A percentile compares a stretch with the other conserved stretches of the same genome.
Conservation (phyloP, 92 coral and sea anemone genomes). For the Palythoa caribaeorum region DNA sequence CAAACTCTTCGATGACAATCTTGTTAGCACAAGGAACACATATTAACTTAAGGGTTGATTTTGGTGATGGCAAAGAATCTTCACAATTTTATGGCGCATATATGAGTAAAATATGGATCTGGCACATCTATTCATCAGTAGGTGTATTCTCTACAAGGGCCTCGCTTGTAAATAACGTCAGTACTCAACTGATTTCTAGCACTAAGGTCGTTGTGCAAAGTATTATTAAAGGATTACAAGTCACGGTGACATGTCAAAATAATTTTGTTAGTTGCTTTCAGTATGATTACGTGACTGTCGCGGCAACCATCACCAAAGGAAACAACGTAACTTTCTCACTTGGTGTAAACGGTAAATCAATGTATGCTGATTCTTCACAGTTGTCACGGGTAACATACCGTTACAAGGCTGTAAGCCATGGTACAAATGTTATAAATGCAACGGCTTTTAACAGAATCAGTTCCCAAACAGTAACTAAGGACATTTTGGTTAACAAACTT, state of each 20-base stretch:
- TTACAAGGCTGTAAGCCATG: conserved; percentile 14
- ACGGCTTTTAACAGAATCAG: conserved; percentile 27
- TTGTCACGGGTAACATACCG: not conserved
- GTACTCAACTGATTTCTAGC: not conserved
- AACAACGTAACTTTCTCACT: not conserved
- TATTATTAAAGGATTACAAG: not conserved
- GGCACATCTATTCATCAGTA: not conserved
- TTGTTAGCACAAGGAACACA: conserved; percentile 31
- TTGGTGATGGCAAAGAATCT: not conserved
- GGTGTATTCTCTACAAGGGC: not conserved
- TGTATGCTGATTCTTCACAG: not conserved
- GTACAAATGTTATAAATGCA: not conserved
- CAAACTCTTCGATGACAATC: not conserved
- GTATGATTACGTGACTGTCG: conserved; percentile 15
- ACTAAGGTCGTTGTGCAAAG: not conserved
- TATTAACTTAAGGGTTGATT: not conserved
- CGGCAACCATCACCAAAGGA: conserved; percentile 2
- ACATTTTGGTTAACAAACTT: not conserved
- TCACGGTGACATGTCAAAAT: not conserved
- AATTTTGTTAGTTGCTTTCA: conserved; percentile 15
- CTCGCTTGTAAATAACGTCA: conserved; percentile 3
- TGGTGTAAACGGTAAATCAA: not conserved
- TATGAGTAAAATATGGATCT: not conserved
- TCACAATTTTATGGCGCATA: not conserved
- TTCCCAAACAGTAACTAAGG: not conserved